Evolutionary conservation across 2,113 vertebrate genomes (phyloP).

Genomic region (Myocastor coypus): DNA sequence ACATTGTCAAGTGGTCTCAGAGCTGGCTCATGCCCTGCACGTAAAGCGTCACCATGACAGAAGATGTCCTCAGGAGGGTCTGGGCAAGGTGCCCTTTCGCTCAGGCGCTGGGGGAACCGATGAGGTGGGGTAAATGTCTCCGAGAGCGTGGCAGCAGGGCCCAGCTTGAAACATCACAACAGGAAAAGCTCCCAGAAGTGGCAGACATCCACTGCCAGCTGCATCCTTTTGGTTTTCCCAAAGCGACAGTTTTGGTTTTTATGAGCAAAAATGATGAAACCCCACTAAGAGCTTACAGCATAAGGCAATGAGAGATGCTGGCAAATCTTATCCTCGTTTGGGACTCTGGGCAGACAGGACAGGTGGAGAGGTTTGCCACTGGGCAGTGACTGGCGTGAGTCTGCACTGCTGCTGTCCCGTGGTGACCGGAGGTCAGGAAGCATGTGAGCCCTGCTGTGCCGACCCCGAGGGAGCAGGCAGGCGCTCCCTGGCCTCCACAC

Average conservation of each 20-base stretch:
- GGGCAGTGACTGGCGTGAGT: neutral
- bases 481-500: no score
- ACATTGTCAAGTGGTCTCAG: neutral
- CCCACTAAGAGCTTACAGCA: neutral
- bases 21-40: neutral
- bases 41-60: neutral
- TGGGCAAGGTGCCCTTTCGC: neutral
- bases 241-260: neutral
- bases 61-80: neutral
- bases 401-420: neutral
- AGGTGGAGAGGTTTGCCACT: fast-evolving
- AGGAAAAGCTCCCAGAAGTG: neutral
- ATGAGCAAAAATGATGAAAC: neutral
- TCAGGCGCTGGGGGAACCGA: neutral
- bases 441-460: fast-evolving
- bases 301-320: neutral
- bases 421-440: neutral
- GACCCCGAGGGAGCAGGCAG: no score
- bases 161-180: no score
- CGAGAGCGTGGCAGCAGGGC: neutral
- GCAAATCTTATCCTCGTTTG: no score
- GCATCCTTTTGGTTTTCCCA: neutral
- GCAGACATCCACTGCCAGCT: neutral
- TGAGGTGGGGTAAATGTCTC: neutral
- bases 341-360: no score